These are phyloP conservation scores for Parasteatoda tepidariorum DNA, from an alignment of 1,140 invertebrate species.

Conservation along the genomic window DNA sequence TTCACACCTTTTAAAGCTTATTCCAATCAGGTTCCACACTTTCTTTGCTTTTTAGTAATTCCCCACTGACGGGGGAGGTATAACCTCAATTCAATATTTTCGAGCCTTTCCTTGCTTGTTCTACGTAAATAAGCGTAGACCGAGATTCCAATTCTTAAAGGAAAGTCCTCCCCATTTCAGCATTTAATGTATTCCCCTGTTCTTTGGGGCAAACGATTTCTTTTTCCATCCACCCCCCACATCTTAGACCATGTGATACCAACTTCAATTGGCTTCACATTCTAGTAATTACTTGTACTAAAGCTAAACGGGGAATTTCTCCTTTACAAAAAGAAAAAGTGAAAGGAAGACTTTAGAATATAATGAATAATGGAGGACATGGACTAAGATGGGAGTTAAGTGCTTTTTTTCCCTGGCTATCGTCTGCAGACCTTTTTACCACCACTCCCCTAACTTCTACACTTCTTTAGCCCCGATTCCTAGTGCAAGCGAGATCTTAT, in stretches of 20 bases:
- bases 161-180: not conserved
- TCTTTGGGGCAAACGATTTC: not conserved
- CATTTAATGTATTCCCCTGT: conserved; percentile 54
- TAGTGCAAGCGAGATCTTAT: conserved; percentile 34
- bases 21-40: conserved; percentile 43
- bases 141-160: conserved; percentile 15
- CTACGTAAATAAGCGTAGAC: conserved; percentile 30
- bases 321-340: conserved; percentile 19
- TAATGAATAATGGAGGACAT: conserved; percentile 60
- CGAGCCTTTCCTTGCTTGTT: conserved; percentile 4
- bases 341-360: conserved; percentile 52
- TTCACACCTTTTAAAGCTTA: conserved; percentile 52
- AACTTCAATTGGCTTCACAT: conserved; percentile 59
- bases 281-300: conserved; percentile 61
- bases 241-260: conserved; percentile 18
- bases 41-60: conserved; percentile 14
- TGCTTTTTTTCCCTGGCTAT: conserved; percentile 44
- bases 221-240: conserved; percentile 19
- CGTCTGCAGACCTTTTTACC: conserved; percentile 12
- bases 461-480: not conserved
- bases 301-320: conserved; percentile 48
- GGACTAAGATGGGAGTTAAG: conserved; percentile 52
- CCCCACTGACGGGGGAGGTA: conserved; percentile 5
- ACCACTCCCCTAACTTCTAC: not conserved
- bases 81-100: conserved; percentile 57